Evolutionary conservation across 2,113 vertebrate genomes (phyloP).

Genomic region (Onychostruthus taczanowskii): DNA sequence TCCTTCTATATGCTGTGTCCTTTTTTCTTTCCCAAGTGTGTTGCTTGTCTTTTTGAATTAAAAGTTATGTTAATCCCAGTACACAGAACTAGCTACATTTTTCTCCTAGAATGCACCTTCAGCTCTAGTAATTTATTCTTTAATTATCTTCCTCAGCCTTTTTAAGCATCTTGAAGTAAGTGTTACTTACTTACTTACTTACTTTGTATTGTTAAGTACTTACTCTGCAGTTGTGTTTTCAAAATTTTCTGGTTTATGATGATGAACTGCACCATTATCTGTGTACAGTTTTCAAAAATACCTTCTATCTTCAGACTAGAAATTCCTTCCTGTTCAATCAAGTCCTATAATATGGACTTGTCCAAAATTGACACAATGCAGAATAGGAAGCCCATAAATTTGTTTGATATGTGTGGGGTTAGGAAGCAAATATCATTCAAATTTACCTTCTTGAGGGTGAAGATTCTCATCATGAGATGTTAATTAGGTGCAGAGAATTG

Average conservation of each 20-base stretch:
- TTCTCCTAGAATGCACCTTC: neutral
- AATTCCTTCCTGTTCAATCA: neutral
- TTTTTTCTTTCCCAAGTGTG: neutral
- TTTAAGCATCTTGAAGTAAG: neutral
- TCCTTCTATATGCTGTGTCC: neutral
- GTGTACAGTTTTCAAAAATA: neutral
- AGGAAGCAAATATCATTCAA: neutral
- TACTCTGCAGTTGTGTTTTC: neutral
- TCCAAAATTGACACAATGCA: neutral
- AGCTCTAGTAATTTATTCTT: neutral
- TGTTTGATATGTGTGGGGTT: neutral
- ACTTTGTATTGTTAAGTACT: too few species aligned
- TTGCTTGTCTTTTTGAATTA: neutral
- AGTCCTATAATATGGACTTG: neutral
- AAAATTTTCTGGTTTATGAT: neutral
- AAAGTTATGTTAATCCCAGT: neutral
- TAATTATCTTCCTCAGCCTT: neutral
- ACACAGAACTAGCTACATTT: neutral
- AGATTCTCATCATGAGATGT: neutral
- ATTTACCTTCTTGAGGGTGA: neutral
- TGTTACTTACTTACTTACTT: too few species aligned
- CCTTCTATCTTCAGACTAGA: neutral
- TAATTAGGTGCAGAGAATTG: neutral
- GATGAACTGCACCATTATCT: neutral
- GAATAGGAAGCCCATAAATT: neutral